Base-by-base conservation (phyloP, 2,888 invertebrate species). In the Psylliodes chrysocephalus region DNA sequence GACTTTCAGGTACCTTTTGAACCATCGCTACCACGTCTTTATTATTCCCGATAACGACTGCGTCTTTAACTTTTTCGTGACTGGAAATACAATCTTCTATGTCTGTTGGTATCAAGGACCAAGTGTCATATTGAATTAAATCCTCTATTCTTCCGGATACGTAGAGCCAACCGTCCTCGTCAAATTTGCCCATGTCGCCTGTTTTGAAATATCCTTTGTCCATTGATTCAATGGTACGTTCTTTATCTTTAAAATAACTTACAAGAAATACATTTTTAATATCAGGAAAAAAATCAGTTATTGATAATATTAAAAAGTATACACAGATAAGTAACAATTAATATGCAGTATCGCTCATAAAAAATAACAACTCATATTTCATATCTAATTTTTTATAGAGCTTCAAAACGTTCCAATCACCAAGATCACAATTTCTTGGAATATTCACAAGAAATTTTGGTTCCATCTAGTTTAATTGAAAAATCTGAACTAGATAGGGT, bases 201-300 rank as follows among this genome's bases (percentile, higher is more conserved):
- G 81, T 80, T 73, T 71, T 78, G 49, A 78, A 76, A 55, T 69
- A 80, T 0, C 76, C 75, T 18, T 69, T 76, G 30, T 73, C 70
- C 49, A 76, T 63, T 2, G 67, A 35, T 0, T 60, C 63, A 19
- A 70, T 53, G 0, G 77, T 78, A 4, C 44, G 56, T 2, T 60
- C 52, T 4, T 59, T 65, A 55, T 78, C 75, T 57, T 77, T 78
- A 35, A 75, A 79, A 65, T 79, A 79, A n/a, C 17, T 60, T 30
- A n/a, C 42, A 17, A 19, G 22, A n/a, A n/a, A n/a, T n/a, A n/a
- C n/a, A n/a, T n/a, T n/a, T n/a, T n/a, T 22, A 22, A 22, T n/a
- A n/a, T n/a, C n/a, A n/a, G n/a, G n/a, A n/a, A n/a, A n/a, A n/a
- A n/a, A n/a, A n/a, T n/a, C n/a, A n/a, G n/a, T n/a, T n/a, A n/a